Evolutionary conservation across 1,140 invertebrate species (phyloP).

Genomic region (Drosophila oshimai): DNA sequence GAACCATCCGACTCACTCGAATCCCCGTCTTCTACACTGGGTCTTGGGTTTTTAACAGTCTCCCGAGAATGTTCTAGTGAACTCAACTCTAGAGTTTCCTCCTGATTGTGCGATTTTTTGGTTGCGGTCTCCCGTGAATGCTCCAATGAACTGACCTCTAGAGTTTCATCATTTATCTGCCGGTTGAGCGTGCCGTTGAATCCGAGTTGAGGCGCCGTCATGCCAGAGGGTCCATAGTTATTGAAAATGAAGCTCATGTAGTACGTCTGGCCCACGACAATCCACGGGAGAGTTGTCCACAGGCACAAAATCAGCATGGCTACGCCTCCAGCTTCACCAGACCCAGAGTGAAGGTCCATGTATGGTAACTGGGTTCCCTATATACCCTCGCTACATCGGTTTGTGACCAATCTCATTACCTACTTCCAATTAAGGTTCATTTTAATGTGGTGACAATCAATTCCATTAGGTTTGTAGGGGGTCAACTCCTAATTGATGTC

Average conservation of each 20-base stretch:
- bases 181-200: not conserved
- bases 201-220: not conserved
- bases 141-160: slow-evolving; percentile 1
- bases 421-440: not conserved
- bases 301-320: slow-evolving; percentile 36
- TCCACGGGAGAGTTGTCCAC: slow-evolving; percentile 32
- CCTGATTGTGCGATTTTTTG: not conserved
- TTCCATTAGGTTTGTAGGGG: not conserved
- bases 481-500: not conserved
- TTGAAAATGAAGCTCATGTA: slow-evolving; percentile 68
- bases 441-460: not conserved
- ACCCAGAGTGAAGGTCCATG: not conserved
- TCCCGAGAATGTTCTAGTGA: slow-evolving; percentile 1
- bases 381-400: slow-evolving; percentile 34
- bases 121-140: not conserved
- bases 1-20: not conserved
- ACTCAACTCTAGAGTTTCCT: slow-evolving; percentile 14
- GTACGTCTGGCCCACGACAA: slow-evolving; percentile 49
- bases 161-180: not conserved
- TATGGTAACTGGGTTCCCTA: slow-evolving; percentile 20
- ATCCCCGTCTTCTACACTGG: not conserved
- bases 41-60: not conserved
- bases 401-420: slow-evolving; percentile 23
- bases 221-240: slow-evolving; percentile 19
- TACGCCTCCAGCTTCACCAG: not conserved